Conservation (phyloP, 2,113 vertebrate species). For the Xyrauchen texanus region DNA sequence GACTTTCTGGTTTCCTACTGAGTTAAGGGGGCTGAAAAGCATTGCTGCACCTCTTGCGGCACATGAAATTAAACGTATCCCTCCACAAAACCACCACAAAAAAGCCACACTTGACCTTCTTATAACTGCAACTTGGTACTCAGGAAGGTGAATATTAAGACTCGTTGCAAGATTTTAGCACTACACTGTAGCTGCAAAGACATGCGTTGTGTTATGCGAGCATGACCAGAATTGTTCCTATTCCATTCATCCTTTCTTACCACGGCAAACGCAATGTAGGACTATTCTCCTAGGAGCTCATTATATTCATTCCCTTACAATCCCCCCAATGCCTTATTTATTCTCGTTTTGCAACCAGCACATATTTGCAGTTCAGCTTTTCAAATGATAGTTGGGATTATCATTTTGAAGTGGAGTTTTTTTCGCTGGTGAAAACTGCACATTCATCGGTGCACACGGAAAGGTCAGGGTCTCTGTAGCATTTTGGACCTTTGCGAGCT, state of each 20-base stretch:
- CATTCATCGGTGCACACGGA: conserved; percentile 47
- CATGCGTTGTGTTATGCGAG: conserved; percentile 41
- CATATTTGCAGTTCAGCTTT: conserved; percentile 66
- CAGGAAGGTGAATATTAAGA: conserved; percentile 55
- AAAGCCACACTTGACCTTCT: neutral
- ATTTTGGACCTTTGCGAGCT: conserved; percentile 68
- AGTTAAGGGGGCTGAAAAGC: neutral
- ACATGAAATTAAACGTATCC: too few species aligned
- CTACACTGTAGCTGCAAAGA: conserved; percentile 51
- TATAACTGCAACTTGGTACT: neutral
- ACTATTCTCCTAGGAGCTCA: conserved; percentile 65
- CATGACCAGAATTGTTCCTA: conserved; percentile 53
- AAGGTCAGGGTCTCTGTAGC: conserved; percentile 70
- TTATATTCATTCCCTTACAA: conserved; percentile 65
- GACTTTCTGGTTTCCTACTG: conserved; percentile 36
- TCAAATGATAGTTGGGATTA: conserved; percentile 72
- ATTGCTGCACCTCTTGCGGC: neutral
- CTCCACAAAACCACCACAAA: neutral
- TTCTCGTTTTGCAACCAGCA: conserved; percentile 59
- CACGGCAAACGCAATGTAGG: conserved; percentile 25
- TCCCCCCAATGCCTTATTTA: conserved; percentile 53
- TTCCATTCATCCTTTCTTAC: conserved; percentile 59
- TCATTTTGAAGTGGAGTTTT: conserved; percentile 62
- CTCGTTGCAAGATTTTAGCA: conserved; percentile 46
- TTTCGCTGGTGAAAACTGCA: conserved; percentile 57